These are phyloP conservation scores for Dicrostonyx torquatus DNA, from an alignment of 2,797 vertebrate species.

Conservation along the genomic window DNA sequence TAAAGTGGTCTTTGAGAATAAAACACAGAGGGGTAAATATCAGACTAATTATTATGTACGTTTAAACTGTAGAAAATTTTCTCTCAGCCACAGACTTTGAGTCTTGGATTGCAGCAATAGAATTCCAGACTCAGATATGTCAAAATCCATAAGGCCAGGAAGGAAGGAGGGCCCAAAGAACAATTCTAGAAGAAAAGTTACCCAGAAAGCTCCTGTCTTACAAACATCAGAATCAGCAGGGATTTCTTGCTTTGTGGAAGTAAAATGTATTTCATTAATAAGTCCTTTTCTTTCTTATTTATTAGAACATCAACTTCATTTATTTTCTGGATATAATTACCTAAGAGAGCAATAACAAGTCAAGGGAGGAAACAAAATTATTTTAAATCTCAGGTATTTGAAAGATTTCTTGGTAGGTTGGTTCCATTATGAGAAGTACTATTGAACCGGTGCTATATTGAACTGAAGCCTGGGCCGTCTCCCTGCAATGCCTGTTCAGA, in stretches of 20 bases:
- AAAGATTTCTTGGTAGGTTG: constrained; percentile 23
- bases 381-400: neutral
- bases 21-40: neutral
- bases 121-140: constrained; percentile 6
- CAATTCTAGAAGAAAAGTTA: neutral
- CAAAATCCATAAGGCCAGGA: neutral
- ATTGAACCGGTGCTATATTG: neutral
- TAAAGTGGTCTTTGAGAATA: neutral
- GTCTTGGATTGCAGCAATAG: neutral
- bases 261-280: constrained; percentile 34
- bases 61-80: constrained; percentile 24
- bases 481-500: neutral
- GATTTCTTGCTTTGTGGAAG: constrained; percentile 31
- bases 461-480: neutral
- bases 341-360: constrained; percentile 38
- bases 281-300: constrained; percentile 23
- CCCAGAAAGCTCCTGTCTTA: neutral
- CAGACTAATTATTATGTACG: constrained; percentile 18
- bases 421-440: constrained; percentile 26
- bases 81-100: neutral
- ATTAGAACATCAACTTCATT: neutral
- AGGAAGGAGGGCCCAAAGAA: neutral
- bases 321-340: constrained; percentile 45
- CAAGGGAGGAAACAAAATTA: neutral
- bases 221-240: neutral